Percentiles rank a stretch among this genome's conserved stretches.
Evolutionary conservation across 2,113 vertebrate genomes (phyloP).

Genomic region (Stercorarius parasiticus): DNA sequence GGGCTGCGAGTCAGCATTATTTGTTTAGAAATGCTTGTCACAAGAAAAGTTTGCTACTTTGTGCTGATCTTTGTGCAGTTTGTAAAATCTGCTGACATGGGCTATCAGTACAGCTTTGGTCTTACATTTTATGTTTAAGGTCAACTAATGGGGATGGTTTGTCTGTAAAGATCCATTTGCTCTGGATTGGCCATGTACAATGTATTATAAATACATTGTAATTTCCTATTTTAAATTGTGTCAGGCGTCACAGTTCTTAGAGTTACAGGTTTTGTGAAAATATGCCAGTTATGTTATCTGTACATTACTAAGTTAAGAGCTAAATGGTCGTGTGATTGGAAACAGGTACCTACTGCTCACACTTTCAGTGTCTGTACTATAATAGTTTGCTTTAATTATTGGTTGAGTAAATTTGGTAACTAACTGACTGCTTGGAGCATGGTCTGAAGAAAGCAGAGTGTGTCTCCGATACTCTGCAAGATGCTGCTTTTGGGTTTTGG

Average conservation of each 20-base stretch:
- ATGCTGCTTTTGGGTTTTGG: not conserved
- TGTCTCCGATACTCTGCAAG: not conserved
- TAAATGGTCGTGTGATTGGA: not conserved
- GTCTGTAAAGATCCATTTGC: not conserved
- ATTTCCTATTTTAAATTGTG: not conserved
- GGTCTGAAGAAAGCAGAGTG: not conserved
- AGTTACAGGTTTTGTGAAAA: not conserved
- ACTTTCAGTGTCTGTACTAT: not conserved
- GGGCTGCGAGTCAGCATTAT: constrained; percentile 41
- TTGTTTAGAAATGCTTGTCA: constrained; percentile 54
- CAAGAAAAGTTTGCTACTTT: constrained; percentile 51
- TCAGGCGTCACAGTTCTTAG: not conserved
- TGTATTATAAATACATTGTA: not conserved
- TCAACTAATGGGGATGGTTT: not conserved
- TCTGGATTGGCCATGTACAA: not conserved
- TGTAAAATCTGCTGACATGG: constrained; percentile 37
- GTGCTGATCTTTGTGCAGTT: constrained; percentile 49
- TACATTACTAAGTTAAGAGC: not conserved
- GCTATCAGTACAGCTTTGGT: constrained; percentile 4
- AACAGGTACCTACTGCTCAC: not conserved
- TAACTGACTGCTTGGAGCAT: not conserved
- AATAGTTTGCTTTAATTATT: not conserved
- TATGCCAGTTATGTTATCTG: not conserved
- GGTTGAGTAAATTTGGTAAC: not conserved
- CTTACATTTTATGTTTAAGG: not conserved